Conservation (phyloP, 2,797 vertebrate species). For the Sebastes dallii region DNA sequence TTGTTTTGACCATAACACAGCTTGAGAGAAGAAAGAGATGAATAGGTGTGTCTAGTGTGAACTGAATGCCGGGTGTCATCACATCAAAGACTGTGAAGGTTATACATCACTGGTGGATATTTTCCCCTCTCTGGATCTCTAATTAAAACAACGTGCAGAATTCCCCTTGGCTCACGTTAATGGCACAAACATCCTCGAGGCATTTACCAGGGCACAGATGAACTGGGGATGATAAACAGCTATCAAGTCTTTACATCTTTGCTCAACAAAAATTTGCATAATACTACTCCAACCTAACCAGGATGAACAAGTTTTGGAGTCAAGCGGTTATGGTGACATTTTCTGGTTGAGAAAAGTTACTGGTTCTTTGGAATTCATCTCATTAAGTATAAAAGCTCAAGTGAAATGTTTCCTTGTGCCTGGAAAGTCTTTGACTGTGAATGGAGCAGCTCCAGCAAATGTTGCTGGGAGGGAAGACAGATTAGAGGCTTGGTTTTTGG, state of each 20-base stretch:
- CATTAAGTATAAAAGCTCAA: slow-evolving; percentile 14
- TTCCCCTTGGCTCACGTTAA: slow-evolving; percentile 62
- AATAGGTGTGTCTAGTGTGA: slow-evolving; percentile 45
- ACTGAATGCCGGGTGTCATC: slow-evolving; percentile 51
- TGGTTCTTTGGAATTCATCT: slow-evolving; percentile 1
- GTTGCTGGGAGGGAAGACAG: slow-evolving; percentile 36
- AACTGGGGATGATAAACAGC: slow-evolving; percentile 28
- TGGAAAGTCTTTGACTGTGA: slow-evolving; percentile 22
- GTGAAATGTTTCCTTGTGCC: slow-evolving; percentile 1
- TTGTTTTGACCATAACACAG: slow-evolving; percentile 75
- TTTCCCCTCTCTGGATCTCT: slow-evolving; percentile 49
- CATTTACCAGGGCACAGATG: slow-evolving; percentile 27
- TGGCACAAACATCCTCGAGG: slow-evolving; percentile 54
- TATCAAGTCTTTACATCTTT: slow-evolving; percentile 1
- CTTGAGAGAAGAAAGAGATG: slow-evolving; percentile 58
- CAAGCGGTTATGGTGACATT: not conserved
- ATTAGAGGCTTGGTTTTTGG: slow-evolving; percentile 44
- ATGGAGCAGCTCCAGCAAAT: slow-evolving; percentile 31
- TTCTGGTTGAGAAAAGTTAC: slow-evolving; percentile 4
- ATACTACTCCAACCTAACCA: not conserved
- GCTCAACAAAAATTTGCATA: not conserved
- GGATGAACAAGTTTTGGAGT: not conserved
- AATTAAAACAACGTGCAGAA: slow-evolving; percentile 71
- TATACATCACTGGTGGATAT: slow-evolving; percentile 56
- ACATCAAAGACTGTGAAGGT: slow-evolving; percentile 64